Conservation (phyloP, 2,888 invertebrate species). For the Panopea generosa region DNA sequence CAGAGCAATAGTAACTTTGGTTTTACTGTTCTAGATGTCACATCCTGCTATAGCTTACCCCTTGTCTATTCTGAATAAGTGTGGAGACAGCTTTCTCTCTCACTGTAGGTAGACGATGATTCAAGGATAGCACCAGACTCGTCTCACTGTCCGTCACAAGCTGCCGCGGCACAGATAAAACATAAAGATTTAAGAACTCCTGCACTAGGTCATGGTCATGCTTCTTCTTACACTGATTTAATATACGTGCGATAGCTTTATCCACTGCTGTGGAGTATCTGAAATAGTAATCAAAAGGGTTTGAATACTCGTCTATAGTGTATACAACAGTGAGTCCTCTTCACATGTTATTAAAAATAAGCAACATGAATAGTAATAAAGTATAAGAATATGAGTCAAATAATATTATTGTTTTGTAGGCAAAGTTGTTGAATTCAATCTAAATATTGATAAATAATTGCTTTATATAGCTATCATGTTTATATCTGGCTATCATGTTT, state of each 20-base stretch:
- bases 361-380: no score
- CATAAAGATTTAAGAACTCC: constrained; percentile 75
- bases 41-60: no score
- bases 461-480: no score
- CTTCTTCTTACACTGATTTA: constrained; percentile 47
- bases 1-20: no score
- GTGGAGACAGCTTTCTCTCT: constrained; percentile 90
- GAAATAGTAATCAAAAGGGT: constrained; percentile 9
- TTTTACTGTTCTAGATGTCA: no score
- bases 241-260: constrained; percentile 60
- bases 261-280: constrained; percentile 75
- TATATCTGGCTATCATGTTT: no score
- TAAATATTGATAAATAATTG: no score
- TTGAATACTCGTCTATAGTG: background rate
- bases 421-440: no score
- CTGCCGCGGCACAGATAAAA: constrained; percentile 76
- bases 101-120: constrained; percentile 89
- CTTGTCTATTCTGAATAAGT: constrained; percentile 86
- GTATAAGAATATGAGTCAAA: no score
- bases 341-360: no score
- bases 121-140: constrained; percentile 89
- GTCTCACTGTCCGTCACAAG: constrained; percentile 76
- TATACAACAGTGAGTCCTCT: no score
- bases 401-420: no score
- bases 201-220: constrained; percentile 66